Conservation (phyloP, 2,888 invertebrate species). For the Heliconius cydno region DNA sequence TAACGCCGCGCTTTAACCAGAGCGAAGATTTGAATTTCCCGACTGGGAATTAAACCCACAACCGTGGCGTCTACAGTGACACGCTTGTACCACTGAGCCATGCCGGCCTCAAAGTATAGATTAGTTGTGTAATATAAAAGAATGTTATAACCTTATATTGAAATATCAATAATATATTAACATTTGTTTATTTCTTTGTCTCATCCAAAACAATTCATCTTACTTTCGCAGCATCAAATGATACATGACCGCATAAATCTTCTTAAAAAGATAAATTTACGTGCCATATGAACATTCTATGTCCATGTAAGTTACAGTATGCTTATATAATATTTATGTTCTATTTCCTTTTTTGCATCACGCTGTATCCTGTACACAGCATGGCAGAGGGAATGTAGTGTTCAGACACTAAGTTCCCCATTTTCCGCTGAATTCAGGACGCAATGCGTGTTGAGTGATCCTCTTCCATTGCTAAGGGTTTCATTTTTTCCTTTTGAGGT, state of each 20-base stretch:
- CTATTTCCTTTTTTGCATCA: background rate
- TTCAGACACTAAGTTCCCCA: background rate
- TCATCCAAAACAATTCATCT: conserved; percentile 18
- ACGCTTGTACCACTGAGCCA: no score
- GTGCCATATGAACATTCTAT: conserved; percentile 9
- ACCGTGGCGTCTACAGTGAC: no score
- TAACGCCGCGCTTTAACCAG: no score
- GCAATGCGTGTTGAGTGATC: background rate
- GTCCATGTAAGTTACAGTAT: background rate
- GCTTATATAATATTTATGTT: background rate
- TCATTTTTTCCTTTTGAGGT: no score
- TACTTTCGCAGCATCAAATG: conserved; percentile 21
- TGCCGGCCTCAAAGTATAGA: no score
- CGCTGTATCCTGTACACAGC: background rate
- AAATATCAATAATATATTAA: conserved; percentile 1
- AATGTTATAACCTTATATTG: background rate
- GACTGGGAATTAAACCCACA: no score
- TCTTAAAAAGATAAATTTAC: conserved; percentile 11
- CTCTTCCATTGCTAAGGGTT: no score
- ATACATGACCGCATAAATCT: conserved; percentile 26
- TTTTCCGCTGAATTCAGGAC: background rate
- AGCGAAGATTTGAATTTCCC: no score
- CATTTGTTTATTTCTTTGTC: background rate
- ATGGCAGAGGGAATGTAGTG: background rate
- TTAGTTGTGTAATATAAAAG: no score